Evolutionary conservation across 2,888 invertebrate species (phyloP).

Genomic region (Cantharis nigra): DNA sequence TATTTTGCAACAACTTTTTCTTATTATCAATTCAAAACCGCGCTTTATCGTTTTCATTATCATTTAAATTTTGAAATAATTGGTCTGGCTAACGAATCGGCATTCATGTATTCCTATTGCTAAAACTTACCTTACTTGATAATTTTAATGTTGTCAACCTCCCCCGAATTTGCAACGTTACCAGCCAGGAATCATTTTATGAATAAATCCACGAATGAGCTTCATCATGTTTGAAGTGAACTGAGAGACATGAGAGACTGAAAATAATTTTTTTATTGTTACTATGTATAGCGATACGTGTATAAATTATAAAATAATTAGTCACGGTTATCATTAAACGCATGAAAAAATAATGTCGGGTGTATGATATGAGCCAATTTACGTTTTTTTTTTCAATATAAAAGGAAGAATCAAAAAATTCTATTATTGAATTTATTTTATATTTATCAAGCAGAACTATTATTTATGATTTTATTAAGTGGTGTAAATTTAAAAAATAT

Average conservation of each 20-base stretch:
- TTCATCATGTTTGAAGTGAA: neutral
- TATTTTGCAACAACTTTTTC: neutral
- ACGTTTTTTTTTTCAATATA: neutral
- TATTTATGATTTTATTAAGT: neutral
- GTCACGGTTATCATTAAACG: neutral
- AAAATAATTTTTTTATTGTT: neutral
- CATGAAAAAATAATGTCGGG: neutral
- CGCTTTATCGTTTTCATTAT: neutral
- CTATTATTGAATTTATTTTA: neutral
- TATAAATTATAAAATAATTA: neutral
- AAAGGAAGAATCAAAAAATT: neutral
- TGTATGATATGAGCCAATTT: neutral
- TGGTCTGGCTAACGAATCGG: neutral
- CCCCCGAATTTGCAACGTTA: neutral
- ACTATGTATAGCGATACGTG: neutral
- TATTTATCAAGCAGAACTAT: neutral
- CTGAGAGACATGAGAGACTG: neutral
- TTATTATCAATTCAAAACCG: neutral
- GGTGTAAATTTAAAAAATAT: neutral
- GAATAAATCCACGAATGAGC: neutral
- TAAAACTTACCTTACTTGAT: conserved; percentile 1
- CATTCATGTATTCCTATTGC: neutral
- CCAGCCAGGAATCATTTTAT: neutral
- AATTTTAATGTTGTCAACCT: neutral
- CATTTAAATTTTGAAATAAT: neutral